phyloP scores from a whole-genome alignment of 1,140 invertebrate species.

The Ganaspis sp. region DNA sequence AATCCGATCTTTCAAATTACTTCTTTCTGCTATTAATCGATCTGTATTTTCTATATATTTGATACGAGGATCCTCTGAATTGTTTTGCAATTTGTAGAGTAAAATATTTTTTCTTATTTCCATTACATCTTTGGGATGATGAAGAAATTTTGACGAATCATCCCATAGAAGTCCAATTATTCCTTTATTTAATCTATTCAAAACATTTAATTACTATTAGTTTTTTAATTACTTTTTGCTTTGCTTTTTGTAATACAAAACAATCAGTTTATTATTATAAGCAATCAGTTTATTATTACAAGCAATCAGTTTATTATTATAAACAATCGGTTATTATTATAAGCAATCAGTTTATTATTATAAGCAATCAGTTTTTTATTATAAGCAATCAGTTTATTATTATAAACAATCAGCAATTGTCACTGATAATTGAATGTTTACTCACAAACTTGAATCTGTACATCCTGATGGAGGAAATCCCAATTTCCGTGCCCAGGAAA shows the following conservation, averaged over 20 bases:
- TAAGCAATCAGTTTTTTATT: too few relatives aligned
- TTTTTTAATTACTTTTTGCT: too few relatives aligned
- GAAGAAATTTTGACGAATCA: conserved; percentile 55
- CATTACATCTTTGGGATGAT: conserved; percentile 55
- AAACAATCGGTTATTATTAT: too few relatives aligned
- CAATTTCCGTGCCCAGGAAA: conserved; percentile 15
- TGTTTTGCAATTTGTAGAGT: conserved; percentile 61
- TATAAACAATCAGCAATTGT: too few relatives aligned
- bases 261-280: too few relatives aligned
- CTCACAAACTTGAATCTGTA: conserved; percentile 10
- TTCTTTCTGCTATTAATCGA: conserved; percentile 54
- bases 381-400: too few relatives aligned
- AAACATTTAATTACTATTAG: not conserved
- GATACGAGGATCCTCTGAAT: conserved; percentile 51
- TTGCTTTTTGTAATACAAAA: too few relatives aligned
- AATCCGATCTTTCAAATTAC: conserved; percentile 55
- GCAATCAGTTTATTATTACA: too few relatives aligned
- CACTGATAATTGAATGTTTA: not conserved
- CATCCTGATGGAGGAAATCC: conserved; percentile 7
- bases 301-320: too few relatives aligned
- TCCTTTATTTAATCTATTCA: conserved; percentile 62
- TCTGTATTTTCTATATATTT: conserved; percentile 55
- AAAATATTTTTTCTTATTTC: conserved; percentile 68
- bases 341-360: too few relatives aligned
- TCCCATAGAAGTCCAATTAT: conserved; percentile 65